phyloP scores from a whole-genome alignment of 2,797 vertebrate species.

The Enteromius afrohamiltoni region DNA sequence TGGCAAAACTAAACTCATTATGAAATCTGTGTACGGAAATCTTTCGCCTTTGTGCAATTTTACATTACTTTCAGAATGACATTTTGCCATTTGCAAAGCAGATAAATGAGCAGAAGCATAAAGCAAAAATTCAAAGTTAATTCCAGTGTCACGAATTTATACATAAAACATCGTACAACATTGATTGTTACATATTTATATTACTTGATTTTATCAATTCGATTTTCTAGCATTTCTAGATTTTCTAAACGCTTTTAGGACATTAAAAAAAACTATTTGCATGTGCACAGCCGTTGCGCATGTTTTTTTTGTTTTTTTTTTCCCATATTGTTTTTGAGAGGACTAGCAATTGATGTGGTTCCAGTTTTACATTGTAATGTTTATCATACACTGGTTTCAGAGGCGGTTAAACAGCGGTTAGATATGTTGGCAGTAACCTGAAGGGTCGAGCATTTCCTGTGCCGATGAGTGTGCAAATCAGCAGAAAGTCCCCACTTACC shows the following conservation, averaged over 20 bases:
- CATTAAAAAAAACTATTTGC: not conserved
- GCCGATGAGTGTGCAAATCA: not conserved
- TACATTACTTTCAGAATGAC: not conserved
- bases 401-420: not conserved
- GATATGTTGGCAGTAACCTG: not conserved
- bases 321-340: not conserved
- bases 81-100: too few relatives aligned
- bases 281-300: not conserved
- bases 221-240: too few relatives aligned
- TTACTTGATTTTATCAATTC: not conserved
- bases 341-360: not conserved
- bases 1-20: not conserved
- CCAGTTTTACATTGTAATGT: not conserved
- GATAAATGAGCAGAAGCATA: not conserved
- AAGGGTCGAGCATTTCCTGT: not conserved
- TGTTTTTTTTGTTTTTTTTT: not conserved
- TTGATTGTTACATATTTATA: not conserved
- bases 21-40: not conserved
- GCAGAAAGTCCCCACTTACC: not conserved
- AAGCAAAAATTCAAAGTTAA: not conserved
- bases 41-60: not conserved
- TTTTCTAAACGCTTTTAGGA: too few relatives aligned
- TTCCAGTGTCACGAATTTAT: not conserved
- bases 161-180: not conserved
- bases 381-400: not conserved